Evolutionary conservation across 2,797 vertebrate species (phyloP), one percentile per base, ranked within the genome.

Genomic region (Myotis planiceps): DNA sequence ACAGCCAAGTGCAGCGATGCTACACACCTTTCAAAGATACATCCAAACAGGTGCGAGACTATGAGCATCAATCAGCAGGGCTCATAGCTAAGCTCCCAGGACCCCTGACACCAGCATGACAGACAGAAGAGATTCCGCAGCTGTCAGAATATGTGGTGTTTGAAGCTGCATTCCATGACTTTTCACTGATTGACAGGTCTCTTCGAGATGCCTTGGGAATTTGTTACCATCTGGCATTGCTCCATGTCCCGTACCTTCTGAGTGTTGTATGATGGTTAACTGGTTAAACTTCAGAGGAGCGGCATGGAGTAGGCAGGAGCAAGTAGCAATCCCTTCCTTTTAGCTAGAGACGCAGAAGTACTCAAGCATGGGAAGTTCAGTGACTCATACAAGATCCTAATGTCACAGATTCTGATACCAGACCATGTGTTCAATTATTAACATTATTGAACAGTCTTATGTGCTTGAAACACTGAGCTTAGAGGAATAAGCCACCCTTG

Each of bases 11-110:
- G 90, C 94, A 53, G 92, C 3, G 19, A 29, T 14, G 47, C 74
- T 68, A 34, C 21, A 47, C 45, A 37, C n/a, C 15, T 71, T 90
- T 75, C 42, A 91, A 0, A 58, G 80, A 87, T 72, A 55, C 37
- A 68, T 72, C 65, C 55, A 9, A 90, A 94, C 97, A 97, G 96
- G 93, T 97, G 94, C 4, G 3, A 89, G 65, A 45, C 34, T 58
- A 16, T 21, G 23, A 45, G 29, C 63, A 82, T 74, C 86, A 60
- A 16, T 88, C 42, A 55, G 45, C 55, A 60, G 71, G 68, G 39
- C 55, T 76, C 72, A 16, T 3, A 53, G 53, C 55, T 47, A 74
- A 78, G 83, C 32, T 39, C 12, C 25, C 49, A 78, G 83, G 42
- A 85, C 47, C 42, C 51, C 84, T 49, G 79, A 49, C 58, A 82